phyloP scores from a whole-genome alignment of 2,113 vertebrate species.

The Accipiter cooperii region DNA sequence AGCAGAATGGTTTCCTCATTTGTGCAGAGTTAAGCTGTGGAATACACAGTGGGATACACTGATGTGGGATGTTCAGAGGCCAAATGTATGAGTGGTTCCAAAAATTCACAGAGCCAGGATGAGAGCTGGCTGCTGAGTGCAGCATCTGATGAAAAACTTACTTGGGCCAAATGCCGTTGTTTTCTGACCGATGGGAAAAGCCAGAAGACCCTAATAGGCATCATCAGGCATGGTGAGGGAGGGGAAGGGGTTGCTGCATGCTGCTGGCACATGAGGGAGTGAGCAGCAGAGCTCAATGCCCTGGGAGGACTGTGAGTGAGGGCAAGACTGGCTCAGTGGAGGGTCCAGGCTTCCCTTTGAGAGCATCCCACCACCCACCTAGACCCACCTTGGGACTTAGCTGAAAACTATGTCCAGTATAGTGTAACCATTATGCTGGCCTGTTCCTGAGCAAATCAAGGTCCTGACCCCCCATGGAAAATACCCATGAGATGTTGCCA shows the following conservation, averaged over 20 bases:
- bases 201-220: neutral
- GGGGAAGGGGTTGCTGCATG: neutral
- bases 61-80: neutral
- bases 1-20: neutral
- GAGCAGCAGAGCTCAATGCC: neutral
- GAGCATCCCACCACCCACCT: neutral
- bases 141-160: neutral
- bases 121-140: neutral
- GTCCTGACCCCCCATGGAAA: neutral
- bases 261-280: neutral
- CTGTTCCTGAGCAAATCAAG: neutral
- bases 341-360: neutral
- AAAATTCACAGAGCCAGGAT: neutral
- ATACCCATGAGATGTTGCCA: neutral
- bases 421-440: no score
- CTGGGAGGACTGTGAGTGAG: neutral
- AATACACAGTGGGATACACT: accelerated
- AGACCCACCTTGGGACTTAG: neutral
- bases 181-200: neutral
- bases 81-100: neutral
- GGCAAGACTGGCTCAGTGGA: neutral
- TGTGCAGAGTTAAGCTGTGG: neutral
- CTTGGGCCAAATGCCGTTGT: neutral
- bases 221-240: accelerated
- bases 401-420: neutral